A percentile compares a stretch with the other conserved stretches of the same genome.
Conservation (phyloP, 2,113 vertebrate species). For the Oreotrochilus melanogaster region DNA sequence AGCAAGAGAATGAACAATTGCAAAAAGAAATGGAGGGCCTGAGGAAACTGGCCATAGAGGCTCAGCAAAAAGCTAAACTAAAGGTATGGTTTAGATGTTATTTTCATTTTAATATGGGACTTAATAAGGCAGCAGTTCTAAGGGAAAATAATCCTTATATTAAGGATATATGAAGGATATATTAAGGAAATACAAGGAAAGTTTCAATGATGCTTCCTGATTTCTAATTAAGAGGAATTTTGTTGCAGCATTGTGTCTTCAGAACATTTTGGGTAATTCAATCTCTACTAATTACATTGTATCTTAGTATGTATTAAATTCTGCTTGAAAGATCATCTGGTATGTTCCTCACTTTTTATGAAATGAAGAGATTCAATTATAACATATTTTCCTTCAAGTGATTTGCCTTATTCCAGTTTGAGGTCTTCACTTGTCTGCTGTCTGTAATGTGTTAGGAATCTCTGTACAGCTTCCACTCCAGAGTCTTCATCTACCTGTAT, state of each 20-base stretch:
- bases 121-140: neutral
- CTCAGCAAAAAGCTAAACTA: conserved; percentile 88
- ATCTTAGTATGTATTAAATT: neutral
- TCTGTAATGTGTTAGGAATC: neutral
- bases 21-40: conserved; percentile 85
- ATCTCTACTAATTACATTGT: neutral
- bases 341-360: neutral
- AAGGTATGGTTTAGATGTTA: conserved; percentile 75
- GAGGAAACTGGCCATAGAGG: conserved; percentile 80
- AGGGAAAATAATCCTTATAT: neutral
- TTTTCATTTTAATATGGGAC: neutral
- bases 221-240: neutral
- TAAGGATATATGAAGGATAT: neutral
- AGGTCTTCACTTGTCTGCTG: neutral
- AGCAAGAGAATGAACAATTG: conserved; percentile 88
- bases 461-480: neutral
- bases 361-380: neutral
- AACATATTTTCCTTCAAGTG: neutral
- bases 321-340: neutral
- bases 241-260: neutral
- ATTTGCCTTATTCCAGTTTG: neutral
- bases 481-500: neutral
- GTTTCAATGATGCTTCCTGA: neutral
- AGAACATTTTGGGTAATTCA: neutral
- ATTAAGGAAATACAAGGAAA: no score